A percentile compares a stretch with the other conserved stretches of the same genome.
Evolutionary conservation across 2,797 vertebrate genomes (phyloP).

Genomic region (Hephaestus fuliginosus): DNA sequence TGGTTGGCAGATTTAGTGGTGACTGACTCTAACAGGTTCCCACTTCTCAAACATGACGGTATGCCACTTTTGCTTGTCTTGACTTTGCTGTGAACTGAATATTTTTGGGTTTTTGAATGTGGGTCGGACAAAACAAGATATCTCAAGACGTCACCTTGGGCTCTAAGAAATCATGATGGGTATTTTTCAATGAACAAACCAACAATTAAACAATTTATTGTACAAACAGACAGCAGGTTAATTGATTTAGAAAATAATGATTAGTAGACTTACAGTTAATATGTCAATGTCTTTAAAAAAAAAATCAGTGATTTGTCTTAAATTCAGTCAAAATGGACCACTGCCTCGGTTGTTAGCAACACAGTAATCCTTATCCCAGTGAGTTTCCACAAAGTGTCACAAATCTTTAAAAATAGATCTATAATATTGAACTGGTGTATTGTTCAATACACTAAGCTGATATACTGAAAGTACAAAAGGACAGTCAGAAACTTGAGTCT

Average conservation of each 20-base stretch:
- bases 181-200: not conserved
- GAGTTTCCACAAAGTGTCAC: not conserved
- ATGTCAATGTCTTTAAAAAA: not conserved
- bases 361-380: not conserved
- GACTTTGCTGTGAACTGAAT: not conserved
- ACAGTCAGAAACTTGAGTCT: not conserved
- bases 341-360: not conserved
- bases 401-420: not conserved
- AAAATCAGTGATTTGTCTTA: slow-evolving; percentile 4
- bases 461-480: too few species aligned
- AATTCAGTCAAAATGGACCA: not conserved
- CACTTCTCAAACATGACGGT: not conserved
- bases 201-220: not conserved
- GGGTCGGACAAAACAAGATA: not conserved
- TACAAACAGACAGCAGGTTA: not conserved
- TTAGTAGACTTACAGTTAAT: not conserved
- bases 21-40: not conserved
- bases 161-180: not conserved
- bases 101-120: not conserved
- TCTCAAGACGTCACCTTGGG: not conserved
- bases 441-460: too few species aligned
- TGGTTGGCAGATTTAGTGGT: not conserved
- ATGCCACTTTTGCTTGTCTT: not conserved
- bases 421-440: not conserved
- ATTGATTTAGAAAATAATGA: not conserved